phyloP scores from a whole-genome alignment of 2,797 vertebrate species.

The Anisognathus igniventris region DNA sequence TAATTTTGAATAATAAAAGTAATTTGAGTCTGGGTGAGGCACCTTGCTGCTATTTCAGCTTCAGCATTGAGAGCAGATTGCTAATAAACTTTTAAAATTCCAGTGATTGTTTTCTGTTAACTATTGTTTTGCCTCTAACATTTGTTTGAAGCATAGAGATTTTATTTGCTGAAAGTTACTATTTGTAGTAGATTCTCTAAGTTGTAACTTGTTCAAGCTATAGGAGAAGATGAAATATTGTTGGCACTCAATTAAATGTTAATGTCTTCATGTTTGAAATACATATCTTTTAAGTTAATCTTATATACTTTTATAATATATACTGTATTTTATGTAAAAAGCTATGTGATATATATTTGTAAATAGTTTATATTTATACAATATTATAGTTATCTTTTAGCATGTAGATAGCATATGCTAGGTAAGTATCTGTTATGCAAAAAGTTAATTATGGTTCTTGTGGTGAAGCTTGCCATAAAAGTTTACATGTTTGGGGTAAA shows the following conservation, averaged over 20 bases:
- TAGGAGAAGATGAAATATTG: not conserved
- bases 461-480: not conserved
- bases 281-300: not conserved
- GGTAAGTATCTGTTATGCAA: not conserved
- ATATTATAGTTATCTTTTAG: not conserved
- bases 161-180: not conserved
- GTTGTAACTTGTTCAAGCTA: not conserved
- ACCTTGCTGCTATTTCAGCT: not conserved
- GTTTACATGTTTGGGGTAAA: not conserved
- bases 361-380: not conserved
- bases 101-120: not conserved
- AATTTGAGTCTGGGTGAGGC: not conserved
- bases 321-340: not conserved
- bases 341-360: not conserved
- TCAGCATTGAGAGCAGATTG: not conserved
- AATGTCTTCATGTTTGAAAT: not conserved
- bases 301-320: not conserved
- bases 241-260: not conserved
- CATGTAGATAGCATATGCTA: not conserved
- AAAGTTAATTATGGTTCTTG: not conserved
- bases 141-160: not conserved
- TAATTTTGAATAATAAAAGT: not conserved
- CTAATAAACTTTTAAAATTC: not conserved
- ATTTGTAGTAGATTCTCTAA: not conserved
- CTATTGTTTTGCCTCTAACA: not conserved